Base-by-base conservation (phyloP, 2,113 vertebrate species). In the Gallinago media region DNA sequence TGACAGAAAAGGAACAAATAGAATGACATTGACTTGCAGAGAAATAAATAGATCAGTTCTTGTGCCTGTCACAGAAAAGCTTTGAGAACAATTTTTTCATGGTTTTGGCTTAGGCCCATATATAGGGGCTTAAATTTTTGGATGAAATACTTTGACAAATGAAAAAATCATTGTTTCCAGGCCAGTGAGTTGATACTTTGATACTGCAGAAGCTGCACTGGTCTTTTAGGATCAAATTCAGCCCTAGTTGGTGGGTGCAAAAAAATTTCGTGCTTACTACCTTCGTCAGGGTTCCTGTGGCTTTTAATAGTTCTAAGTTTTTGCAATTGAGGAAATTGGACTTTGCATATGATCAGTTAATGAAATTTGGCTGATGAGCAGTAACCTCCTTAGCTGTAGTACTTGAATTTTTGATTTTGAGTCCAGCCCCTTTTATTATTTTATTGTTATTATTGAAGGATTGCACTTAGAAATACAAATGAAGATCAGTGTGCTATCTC, bases 21-120 rank as follows among this genome's bases (percentile, higher is more conserved):
- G 85, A 68, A 88, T 96, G 93, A 88, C 31, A 59, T 70, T 93
- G 94, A 85, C 76, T 94, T 85, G 62, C 85, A 44, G 67, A 92
- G 74, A 97, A 97, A 95, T 89, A 96, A 97, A 97, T 93, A n/a
- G 32, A 76, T 94, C 67, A 61, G 55, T 95, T 87, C 58, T 90
- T 94, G 72, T 90, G 92, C 67, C 59, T 91, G 46, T 55, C 93
- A 92, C 84, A 96, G 78, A 94, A 96, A 50, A 91, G 80, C 77
- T 94, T 94, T 91, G 55, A 56, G 61, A 70, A 79, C 10, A 58
- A 15, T 20, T 49, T 55, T 91, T 89, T 44, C 0, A 31, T 54
- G 42, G 3, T 82, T 88, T 91, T 85, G 15, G 3, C 50, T 34
- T 86, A 66, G 36, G 17, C 22, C 12, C 1, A 2, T 82, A 44